Percentiles rank a stretch among this genome's conserved stretches.
Evolutionary conservation across 2,888 invertebrate species (phyloP).

Genomic region (Pseudanteris insignis): DNA sequence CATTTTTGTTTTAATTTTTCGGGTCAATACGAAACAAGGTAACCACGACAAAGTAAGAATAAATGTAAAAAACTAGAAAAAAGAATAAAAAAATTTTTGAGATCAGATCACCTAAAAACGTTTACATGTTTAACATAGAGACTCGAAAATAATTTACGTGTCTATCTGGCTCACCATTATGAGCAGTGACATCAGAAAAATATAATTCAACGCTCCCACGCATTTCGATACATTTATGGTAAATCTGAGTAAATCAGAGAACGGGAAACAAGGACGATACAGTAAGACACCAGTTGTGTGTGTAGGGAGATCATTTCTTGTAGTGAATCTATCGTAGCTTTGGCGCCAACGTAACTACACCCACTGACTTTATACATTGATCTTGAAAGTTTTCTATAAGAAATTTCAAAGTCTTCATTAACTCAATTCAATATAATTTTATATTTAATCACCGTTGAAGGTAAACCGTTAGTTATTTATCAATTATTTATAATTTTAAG

Average conservation of each 20-base stretch:
- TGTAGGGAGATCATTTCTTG: constrained; percentile 9
- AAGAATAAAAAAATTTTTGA: too few relatives aligned
- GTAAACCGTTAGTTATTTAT: too few relatives aligned
- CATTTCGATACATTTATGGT: constrained; percentile 46
- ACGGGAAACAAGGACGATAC: constrained; percentile 46
- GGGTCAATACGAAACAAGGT: too few relatives aligned
- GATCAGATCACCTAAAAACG: too few relatives aligned
- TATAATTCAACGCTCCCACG: constrained; percentile 46
- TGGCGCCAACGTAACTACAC: constrained; percentile 42
- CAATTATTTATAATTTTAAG: too few relatives aligned
- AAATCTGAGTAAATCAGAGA: constrained; percentile 36
- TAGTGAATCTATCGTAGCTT: constrained; percentile 21
- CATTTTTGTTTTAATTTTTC: too few relatives aligned
- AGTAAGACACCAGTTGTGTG: constrained; percentile 13
- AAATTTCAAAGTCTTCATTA: constrained; percentile 15
- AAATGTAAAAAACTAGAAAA: too few relatives aligned
- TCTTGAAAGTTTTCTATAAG: constrained; percentile 26
- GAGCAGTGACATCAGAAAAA: constrained; percentile 50
- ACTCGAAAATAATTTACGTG: constrained; percentile 24
- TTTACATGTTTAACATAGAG: background rate
- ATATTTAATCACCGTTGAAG: background rate
- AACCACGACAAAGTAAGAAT: too few relatives aligned
- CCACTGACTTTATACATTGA: constrained; percentile 37
- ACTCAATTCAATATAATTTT: constrained; percentile 2
- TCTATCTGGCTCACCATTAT: constrained; percentile 52